Conservation (phyloP, 2,888 invertebrate species). For the Onthophagus sagittarius region DNA sequence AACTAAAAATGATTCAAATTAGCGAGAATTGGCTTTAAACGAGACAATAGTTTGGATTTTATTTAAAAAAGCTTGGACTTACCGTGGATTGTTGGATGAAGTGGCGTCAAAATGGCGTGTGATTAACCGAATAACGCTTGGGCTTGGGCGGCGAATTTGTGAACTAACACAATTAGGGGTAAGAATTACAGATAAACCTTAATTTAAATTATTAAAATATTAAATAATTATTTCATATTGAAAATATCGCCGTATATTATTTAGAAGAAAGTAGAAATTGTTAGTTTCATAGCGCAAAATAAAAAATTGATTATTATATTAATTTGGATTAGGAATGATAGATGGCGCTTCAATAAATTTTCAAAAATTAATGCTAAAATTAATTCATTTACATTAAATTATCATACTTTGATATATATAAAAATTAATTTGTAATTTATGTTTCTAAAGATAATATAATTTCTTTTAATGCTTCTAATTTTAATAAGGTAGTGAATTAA, state of each 20-base stretch:
- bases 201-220: no score
- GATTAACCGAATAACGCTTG: not conserved
- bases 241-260: no score
- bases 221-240: no score
- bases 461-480: conserved; percentile 74
- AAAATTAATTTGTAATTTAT: not conserved
- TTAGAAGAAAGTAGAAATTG: no score
- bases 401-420: conserved; percentile 1
- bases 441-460: conserved; percentile 53
- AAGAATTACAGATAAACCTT: no score
- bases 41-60: not conserved
- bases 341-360: no score
- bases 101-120: not conserved
- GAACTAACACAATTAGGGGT: not conserved
- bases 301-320: no score
- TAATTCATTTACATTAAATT: not conserved
- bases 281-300: no score
- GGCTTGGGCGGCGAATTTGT: not conserved
- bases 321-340: no score
- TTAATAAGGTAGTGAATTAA: no score
- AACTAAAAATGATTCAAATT: not conserved
- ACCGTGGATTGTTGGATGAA: not conserved
- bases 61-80: not conserved
- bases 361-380: no score
- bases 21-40: not conserved